Conservation (phyloP, 2,797 vertebrate species). For the Macrochelys suwanniensis region DNA sequence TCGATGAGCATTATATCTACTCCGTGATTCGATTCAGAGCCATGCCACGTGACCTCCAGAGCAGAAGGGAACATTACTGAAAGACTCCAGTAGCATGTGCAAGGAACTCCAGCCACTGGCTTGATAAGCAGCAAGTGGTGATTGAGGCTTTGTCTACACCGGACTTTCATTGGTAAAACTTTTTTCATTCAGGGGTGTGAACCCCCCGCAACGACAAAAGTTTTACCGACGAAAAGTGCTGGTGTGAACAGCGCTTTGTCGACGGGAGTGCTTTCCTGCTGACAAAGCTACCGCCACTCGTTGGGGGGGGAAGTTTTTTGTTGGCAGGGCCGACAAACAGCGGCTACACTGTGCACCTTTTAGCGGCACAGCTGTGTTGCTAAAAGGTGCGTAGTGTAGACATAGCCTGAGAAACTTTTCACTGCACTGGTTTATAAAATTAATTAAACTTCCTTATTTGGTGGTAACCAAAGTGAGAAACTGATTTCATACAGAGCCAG, state of each 20-base stretch:
- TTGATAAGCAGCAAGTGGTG: not conserved
- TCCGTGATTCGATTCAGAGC: not conserved
- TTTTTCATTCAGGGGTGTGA: too few relatives aligned
- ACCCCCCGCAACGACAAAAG: too few relatives aligned
- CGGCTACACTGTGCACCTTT: too few relatives aligned
- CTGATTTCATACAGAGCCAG: not conserved
- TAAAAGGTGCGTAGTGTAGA: too few relatives aligned
- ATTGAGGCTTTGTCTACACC: not conserved
- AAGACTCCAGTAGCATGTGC: not conserved
- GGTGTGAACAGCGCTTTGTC: too few relatives aligned
- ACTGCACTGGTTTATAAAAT: not conserved
- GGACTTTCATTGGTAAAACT: too few relatives aligned
- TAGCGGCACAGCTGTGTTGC: too few relatives aligned
- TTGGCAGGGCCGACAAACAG: too few relatives aligned
- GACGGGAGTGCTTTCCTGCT: too few relatives aligned
- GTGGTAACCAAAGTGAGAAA: not conserved
- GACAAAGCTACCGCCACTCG: too few relatives aligned
- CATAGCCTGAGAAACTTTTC: not conserved
- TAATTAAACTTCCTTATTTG: not conserved
- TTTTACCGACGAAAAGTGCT: too few relatives aligned
- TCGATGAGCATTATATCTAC: not conserved
- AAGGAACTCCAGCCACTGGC: not conserved
- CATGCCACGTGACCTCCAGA: not conserved
- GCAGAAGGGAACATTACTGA: not conserved
- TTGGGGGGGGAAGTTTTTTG: too few relatives aligned